A percentile compares a stretch with the other conserved stretches of the same genome.
Evolutionary conservation across 2,797 vertebrate species (phyloP).

Genomic region (Dendrocincla fuliginosa): DNA sequence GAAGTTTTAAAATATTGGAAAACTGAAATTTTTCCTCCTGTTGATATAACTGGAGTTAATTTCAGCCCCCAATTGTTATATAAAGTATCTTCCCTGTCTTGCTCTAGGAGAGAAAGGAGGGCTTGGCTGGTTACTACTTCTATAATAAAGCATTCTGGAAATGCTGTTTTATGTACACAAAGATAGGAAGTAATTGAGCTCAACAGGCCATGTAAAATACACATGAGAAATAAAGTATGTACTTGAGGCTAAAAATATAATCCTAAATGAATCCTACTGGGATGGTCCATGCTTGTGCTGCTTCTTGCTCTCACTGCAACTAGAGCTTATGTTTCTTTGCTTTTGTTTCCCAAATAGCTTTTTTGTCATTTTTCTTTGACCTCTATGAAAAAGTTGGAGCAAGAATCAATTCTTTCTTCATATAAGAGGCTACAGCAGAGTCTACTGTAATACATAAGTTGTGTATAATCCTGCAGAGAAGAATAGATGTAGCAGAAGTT

Average conservation of each 20-base stretch:
- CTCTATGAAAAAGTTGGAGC: neutral
- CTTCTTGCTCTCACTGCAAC: neutral
- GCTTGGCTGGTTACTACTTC: neutral
- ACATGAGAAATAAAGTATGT: slow-evolving; percentile 43
- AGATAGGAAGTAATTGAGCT: slow-evolving; percentile 27
- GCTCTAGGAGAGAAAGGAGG: neutral
- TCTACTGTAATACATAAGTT: neutral
- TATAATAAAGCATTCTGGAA: neutral
- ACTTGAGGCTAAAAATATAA: slow-evolving; percentile 54
- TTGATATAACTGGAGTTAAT: neutral
- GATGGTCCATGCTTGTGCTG: neutral
- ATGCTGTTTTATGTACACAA: neutral
- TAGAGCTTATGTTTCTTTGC: neutral
- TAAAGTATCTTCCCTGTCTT: neutral
- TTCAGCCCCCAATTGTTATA: neutral
- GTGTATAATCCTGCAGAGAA: neutral
- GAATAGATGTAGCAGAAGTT: neutral
- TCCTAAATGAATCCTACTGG: slow-evolving; percentile 53
- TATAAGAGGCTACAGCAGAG: neutral
- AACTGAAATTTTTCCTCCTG: neutral
- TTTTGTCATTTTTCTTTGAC: neutral
- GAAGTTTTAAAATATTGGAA: neutral
- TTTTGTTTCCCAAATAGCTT: slow-evolving; percentile 1
- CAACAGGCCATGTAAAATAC: slow-evolving; percentile 37
- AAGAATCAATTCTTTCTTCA: neutral